These are phyloP conservation scores for Leuciscus idus DNA, from an alignment of 2,113 vertebrate species.

Conservation along the genomic window DNA sequence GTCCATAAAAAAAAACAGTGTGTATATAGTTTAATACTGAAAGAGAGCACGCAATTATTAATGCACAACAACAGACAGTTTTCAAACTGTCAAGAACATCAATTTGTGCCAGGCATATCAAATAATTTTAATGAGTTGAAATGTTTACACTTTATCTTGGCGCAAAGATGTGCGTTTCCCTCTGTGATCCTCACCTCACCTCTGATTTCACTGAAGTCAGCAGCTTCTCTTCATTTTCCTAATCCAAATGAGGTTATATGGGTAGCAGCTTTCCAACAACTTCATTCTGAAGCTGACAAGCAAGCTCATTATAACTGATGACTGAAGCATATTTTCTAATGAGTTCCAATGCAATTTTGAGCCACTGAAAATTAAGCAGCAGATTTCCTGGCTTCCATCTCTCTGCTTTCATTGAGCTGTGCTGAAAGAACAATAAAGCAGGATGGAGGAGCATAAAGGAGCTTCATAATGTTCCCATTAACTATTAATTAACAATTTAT, in stretches of 20 bases:
- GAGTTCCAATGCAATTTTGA: constrained; percentile 46
- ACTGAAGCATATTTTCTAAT: constrained; percentile 48
- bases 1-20: too few relatives aligned
- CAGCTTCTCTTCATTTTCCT: constrained; percentile 41
- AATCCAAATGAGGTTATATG: constrained; percentile 45
- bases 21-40: neutral
- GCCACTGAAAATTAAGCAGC: constrained; percentile 40
- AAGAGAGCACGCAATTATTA: neutral
- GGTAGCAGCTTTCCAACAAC: constrained; percentile 43
- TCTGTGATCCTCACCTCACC: constrained; percentile 11
- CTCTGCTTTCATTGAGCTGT: constrained; percentile 22
- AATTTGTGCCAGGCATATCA: neutral
- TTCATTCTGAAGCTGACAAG: constrained; percentile 48
- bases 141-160: neutral
- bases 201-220: constrained; percentile 40
- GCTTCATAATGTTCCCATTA: constrained; percentile 38
- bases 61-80: neutral
- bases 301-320: constrained; percentile 58
- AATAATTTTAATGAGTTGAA: neutral
- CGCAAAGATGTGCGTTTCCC: neutral
- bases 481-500: constrained; percentile 24
- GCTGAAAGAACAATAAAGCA: constrained; percentile 23
- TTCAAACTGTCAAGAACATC: neutral
- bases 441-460: constrained; percentile 27
- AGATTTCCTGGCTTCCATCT: constrained; percentile 27